Evolutionary conservation across 1,140 invertebrate species (phyloP), one percentile per base, ranked within the genome.

Genomic region (Gonioctena quinquepunctata): DNA sequence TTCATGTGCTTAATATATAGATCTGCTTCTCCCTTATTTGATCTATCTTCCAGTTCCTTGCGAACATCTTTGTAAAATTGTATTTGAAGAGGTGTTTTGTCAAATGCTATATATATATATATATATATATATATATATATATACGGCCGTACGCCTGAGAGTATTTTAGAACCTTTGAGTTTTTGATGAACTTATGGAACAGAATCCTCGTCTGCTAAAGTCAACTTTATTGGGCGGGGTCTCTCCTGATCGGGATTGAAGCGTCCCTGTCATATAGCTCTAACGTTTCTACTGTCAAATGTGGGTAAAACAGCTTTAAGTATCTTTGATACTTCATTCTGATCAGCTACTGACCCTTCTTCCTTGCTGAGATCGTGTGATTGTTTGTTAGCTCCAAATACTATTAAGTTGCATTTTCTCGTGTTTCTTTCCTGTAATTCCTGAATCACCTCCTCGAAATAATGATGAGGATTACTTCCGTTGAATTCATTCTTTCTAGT

Each of bases 381-480:
- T 42, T 42, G 33, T 42, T 42, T n/a, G 33, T n/a, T 42, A 7
- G 33, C 33, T 42, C 33, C 33, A 42, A 42, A 42, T 7, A 42
- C 33, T 42, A 42, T 42, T 42, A 42, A 42, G 33, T 42, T 42
- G 33, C 33, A 42, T 42, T 42, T 42, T 42, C 33, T 42, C n/a
- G n/a, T n/a, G 33, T 42, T 42, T 42, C 33, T 42, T 6, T n/a
- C 33, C 33, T 42, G 33, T 7, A 42, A 7, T 42, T 42, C 33
- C n/a, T n/a, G 33, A 42, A 42, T 42, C 33, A 42, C 33, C 33
- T 42, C 48, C 28, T 59, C 54, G 66, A 28, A 50, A 69, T 6
- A n/a, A n/a, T n/a, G n/a, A n/a, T n/a, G n/a, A n/a, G n/a, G n/a
- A n/a, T n/a, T n/a, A n/a, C n/a, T n/a, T n/a, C n/a, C n/a, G n/a